Evolutionary conservation across 1,140 invertebrate species (phyloP).

Genomic region (Drosophila lowei): DNA sequence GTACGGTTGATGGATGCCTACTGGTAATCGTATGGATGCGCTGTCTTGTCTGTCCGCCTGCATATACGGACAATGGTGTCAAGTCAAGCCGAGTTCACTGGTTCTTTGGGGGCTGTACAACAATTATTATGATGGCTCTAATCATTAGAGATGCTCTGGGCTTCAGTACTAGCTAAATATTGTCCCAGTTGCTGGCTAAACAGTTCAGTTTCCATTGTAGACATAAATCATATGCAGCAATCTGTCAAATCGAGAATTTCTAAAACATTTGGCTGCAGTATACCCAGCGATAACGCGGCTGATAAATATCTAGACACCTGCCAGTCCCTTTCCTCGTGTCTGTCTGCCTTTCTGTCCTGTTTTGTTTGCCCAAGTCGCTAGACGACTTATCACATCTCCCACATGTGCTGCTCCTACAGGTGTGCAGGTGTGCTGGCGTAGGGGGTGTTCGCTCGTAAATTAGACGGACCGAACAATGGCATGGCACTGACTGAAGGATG

Average conservation of each 20-base stretch:
- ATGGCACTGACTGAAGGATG: not conserved
- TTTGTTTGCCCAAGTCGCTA: constrained; percentile 47
- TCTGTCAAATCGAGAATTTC: constrained; percentile 34
- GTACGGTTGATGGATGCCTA: not conserved
- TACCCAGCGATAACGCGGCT: constrained; percentile 38
- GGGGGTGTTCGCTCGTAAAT: constrained; percentile 32
- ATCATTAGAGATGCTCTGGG: constrained; percentile 33
- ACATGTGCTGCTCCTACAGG: not conserved
- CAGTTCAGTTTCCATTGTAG: constrained; percentile 25
- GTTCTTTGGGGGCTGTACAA: constrained; percentile 12
- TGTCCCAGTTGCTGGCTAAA: constrained; percentile 30
- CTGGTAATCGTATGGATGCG: constrained; percentile 19
- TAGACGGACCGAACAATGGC: constrained; percentile 7
- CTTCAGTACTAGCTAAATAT: constrained; percentile 39
- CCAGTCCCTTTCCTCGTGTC: constrained; percentile 35
- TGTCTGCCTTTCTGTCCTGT: constrained; percentile 20
- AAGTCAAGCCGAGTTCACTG: constrained; percentile 15
- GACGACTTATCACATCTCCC: constrained; percentile 42
- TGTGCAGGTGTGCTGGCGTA: constrained; percentile 24
- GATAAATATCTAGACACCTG: constrained; percentile 42
- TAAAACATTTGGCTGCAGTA: constrained; percentile 47
- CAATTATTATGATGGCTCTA: constrained; percentile 9
- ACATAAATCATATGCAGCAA: constrained; percentile 71
- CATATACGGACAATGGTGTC: constrained; percentile 39
- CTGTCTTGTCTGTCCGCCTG: not conserved